These are phyloP conservation scores for Augiades crinisus DNA, from an alignment of 2,888 invertebrate species.

Conservation along the genomic window DNA sequence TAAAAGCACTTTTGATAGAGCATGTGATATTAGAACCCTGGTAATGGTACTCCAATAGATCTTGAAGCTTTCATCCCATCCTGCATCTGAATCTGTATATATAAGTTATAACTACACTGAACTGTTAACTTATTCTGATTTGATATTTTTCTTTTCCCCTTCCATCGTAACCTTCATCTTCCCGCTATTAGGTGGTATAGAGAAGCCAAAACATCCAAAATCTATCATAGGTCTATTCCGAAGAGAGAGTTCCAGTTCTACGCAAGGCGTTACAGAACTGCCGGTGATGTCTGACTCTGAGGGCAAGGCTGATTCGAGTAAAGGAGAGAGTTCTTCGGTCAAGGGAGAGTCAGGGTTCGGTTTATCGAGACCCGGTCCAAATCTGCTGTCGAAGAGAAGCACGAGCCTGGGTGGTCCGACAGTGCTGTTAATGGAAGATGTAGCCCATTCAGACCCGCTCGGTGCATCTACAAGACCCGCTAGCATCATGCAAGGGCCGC, in stretches of 20 bases:
- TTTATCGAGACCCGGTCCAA: constrained; percentile 60
- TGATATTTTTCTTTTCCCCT: constrained; percentile 48
- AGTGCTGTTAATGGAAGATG: constrained; percentile 83
- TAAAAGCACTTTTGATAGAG: neutral
- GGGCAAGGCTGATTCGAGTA: constrained; percentile 67
- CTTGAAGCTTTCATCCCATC: constrained; percentile 5
- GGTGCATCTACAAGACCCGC: constrained; percentile 83
- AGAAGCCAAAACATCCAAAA: constrained; percentile 91
- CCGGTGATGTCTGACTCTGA: constrained; percentile 82
- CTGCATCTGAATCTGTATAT: constrained; percentile 8
- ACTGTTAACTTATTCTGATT: constrained; percentile 35
- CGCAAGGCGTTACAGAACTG: constrained; percentile 78
- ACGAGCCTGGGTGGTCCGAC: constrained; percentile 75
- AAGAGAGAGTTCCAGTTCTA: constrained; percentile 89
- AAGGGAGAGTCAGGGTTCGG: constrained; percentile 36
- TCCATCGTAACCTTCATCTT: constrained; percentile 44
- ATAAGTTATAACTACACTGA: constrained; percentile 14
- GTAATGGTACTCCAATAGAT: neutral
- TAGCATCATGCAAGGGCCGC: constrained; percentile 80
- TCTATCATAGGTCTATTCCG: constrained; percentile 95
- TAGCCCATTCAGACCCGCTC: constrained; percentile 81
- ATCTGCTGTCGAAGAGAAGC: constrained; percentile 67
- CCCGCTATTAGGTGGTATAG: constrained; percentile 86
- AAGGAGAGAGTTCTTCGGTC: constrained; percentile 47
- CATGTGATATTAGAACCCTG: constrained; percentile 3